Evolutionary conservation across 2,888 invertebrate species (phyloP).

Genomic region (Anaspis maculata): DNA sequence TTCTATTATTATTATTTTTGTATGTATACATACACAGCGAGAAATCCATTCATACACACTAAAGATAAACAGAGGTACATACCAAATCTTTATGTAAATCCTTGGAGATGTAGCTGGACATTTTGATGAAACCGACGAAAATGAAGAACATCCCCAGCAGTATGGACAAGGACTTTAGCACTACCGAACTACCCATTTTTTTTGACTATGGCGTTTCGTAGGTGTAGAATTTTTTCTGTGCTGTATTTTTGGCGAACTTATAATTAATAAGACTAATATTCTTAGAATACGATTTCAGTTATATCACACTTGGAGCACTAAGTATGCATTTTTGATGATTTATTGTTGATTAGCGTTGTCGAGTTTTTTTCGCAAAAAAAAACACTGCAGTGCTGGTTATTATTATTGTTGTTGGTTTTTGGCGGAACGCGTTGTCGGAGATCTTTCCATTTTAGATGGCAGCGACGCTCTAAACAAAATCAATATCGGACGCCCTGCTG

Average conservation of each 20-base stretch:
- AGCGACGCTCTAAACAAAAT: slow-evolving; percentile 31
- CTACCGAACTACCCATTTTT: slow-evolving; percentile 63
- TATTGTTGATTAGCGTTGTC: neutral
- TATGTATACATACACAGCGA: too few species aligned
- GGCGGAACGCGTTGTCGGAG: slow-evolving; percentile 18
- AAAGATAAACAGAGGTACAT: slow-evolving; percentile 39
- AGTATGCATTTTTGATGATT: slow-evolving; percentile 1
- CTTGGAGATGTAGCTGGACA: slow-evolving; percentile 85
- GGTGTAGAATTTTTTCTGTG: too few species aligned
- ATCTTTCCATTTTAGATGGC: slow-evolving; percentile 26
- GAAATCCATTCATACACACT: too few species aligned
- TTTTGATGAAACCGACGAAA: slow-evolving; percentile 87
- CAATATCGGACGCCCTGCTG: slow-evolving; percentile 27
- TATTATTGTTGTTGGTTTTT: slow-evolving; percentile 13
- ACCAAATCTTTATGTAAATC: slow-evolving; percentile 96
- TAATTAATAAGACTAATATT: too few species aligned
- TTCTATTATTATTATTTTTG: too few species aligned
- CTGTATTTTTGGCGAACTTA: neutral
- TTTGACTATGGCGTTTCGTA: too few species aligned
- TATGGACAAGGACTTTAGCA: slow-evolving; percentile 82
- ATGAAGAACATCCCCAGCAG: slow-evolving; percentile 90
- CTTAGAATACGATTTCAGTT: neutral
- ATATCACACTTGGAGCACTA: neutral
- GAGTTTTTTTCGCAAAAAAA: too few species aligned
- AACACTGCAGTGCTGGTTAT: too few species aligned